Conservation (phyloP, 2,797 vertebrate species). For the Orientallactaga sibirica region DNA sequence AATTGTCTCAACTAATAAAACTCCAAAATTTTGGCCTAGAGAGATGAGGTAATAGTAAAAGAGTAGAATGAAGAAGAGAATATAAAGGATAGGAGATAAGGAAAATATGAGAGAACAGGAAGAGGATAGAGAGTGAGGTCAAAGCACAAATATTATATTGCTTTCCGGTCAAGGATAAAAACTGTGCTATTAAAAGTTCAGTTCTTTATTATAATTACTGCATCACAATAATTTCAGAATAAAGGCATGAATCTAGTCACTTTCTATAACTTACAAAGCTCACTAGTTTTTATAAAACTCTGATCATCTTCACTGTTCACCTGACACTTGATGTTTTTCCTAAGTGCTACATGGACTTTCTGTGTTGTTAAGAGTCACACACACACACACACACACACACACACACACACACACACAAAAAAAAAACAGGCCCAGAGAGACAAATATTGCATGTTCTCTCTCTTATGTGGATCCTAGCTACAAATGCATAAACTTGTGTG, state of each 20-base stretch:
- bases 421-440: no score
- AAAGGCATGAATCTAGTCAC: slow-evolving; percentile 28
- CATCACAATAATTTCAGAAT: slow-evolving; percentile 29
- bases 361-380: slow-evolving; percentile 54
- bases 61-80: neutral
- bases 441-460: no score
- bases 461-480: no score
- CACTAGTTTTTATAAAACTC: slow-evolving; percentile 55
- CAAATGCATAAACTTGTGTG: no score
- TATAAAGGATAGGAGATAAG: neutral
- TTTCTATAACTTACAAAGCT: slow-evolving; percentile 56
- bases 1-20: neutral
- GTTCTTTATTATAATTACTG: slow-evolving; percentile 9
- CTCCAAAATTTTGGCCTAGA: neutral
- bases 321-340: slow-evolving; percentile 54
- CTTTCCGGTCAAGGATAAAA: neutral
- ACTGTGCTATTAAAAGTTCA: neutral
- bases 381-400: no score
- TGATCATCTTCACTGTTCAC: slow-evolving; percentile 35
- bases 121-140: neutral
- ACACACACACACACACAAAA: no score
- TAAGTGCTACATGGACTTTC: slow-evolving; percentile 63
- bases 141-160: neutral
- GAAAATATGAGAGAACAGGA: neutral
- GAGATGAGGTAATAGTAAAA: neutral